These are phyloP conservation scores for Cerastis leucographa DNA, from an alignment of 2,888 invertebrate genomes.

Conservation along the genomic window DNA sequence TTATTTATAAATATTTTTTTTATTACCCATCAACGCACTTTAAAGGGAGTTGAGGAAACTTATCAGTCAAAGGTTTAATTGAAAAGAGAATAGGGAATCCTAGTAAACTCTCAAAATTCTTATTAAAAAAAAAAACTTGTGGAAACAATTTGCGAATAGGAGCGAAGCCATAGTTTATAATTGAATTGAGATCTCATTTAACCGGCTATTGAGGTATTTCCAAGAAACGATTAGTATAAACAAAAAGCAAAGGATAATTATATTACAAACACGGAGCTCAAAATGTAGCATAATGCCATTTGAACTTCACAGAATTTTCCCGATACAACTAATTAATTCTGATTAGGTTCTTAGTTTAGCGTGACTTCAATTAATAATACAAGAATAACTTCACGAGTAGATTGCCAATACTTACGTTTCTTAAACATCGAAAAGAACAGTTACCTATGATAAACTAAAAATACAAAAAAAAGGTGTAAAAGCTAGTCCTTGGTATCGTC, in stretches of 20 bases:
- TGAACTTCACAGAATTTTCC: slow-evolving; percentile 27
- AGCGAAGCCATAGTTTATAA: slow-evolving; percentile 68
- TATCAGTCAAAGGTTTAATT: not conserved
- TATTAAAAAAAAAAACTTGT: no score
- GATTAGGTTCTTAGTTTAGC: not conserved
- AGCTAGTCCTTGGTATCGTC: slow-evolving; percentile 33
- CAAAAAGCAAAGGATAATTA: slow-evolving; percentile 31
- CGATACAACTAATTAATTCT: slow-evolving; percentile 23
- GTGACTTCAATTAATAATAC: slow-evolving; percentile 7
- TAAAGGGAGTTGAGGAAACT: slow-evolving; percentile 14
- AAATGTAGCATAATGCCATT: slow-evolving; percentile 10
- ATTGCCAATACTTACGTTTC: not conserved
- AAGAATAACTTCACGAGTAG: slow-evolving; percentile 8
- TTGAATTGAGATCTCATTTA: slow-evolving; percentile 65
- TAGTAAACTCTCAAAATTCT: slow-evolving; percentile 11
- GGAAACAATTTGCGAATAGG: slow-evolving; percentile 54
- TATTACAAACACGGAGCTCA: slow-evolving; percentile 10
- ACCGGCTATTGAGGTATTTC: slow-evolving; percentile 47
- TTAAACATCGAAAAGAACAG: slow-evolving; percentile 12
- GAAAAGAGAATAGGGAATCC: slow-evolving; percentile 8
- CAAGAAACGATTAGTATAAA: slow-evolving; percentile 38
- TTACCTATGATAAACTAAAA: slow-evolving; percentile 29
- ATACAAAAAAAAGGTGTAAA: slow-evolving; percentile 29
- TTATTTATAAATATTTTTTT: not conserved
- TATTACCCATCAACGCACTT: not conserved